A percentile compares a stretch with the other conserved stretches of the same genome.
phyloP scores from a whole-genome alignment of 1,140 invertebrate genomes.

The Heliothis virescens region DNA sequence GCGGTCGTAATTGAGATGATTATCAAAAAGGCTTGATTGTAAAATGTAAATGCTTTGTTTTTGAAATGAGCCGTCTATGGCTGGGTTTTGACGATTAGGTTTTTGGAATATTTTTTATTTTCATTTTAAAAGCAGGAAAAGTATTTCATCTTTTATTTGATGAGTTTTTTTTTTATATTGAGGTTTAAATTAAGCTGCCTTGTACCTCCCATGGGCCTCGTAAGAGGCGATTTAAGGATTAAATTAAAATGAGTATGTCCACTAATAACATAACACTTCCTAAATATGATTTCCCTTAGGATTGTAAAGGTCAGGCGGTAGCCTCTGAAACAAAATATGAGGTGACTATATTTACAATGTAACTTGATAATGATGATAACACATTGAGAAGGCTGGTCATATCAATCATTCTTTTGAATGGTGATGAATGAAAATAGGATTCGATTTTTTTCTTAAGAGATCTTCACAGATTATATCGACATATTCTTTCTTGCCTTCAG shows the following conservation, averaged over 20 bases:
- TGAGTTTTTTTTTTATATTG: neutral
- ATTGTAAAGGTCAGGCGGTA: slow-evolving; percentile 1
- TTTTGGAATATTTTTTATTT: slow-evolving; percentile 9
- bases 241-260: slow-evolving; percentile 21
- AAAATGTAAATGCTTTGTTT: slow-evolving; percentile 39
- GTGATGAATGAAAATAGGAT: too few relatives aligned
- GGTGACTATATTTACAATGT: neutral
- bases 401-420: neutral
- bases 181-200: neutral
- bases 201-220: neutral
- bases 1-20: slow-evolving; percentile 46
- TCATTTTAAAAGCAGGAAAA: neutral
- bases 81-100: slow-evolving; percentile 26
- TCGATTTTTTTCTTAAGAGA: too few relatives aligned
- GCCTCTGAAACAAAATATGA: neutral
- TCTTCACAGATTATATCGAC: too few relatives aligned
- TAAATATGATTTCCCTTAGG: slow-evolving; percentile 26
- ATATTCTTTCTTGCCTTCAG: too few relatives aligned
- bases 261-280: slow-evolving; percentile 34
- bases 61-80: slow-evolving; percentile 7
- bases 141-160: neutral
- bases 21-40: slow-evolving; percentile 44
- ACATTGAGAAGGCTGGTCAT: too few relatives aligned
- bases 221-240: slow-evolving; percentile 24
- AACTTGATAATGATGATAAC: neutral